A percentile compares a stretch with the other conserved stretches of the same genome.
Evolutionary conservation across 2,888 invertebrate genomes (phyloP).

Genomic region (Rosalia funebris): DNA sequence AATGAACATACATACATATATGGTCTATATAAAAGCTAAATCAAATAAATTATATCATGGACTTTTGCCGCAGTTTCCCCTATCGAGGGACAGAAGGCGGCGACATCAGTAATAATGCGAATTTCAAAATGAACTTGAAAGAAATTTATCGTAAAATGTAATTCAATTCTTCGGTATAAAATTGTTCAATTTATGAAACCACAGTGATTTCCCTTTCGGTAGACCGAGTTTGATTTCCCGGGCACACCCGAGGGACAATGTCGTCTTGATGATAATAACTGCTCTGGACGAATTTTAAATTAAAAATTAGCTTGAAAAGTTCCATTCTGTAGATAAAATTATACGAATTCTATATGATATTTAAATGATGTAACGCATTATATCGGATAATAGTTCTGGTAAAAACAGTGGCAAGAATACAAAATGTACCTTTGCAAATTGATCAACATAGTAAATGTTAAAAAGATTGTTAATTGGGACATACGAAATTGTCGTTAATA

Average conservation of each 20-base stretch:
- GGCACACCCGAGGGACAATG: slow-evolving; percentile 49
- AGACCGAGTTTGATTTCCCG: slow-evolving; percentile 52
- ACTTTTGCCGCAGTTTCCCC: background rate
- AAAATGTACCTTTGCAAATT: too few species aligned
- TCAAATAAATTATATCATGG: too few species aligned
- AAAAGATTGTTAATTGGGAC: too few species aligned
- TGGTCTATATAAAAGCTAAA: too few species aligned
- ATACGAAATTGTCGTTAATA: too few species aligned
- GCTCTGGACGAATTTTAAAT: slow-evolving; percentile 28
- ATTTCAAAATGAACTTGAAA: slow-evolving; percentile 24
- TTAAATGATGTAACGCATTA: background rate
- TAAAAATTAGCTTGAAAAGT: slow-evolving; percentile 10
- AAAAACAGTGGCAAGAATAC: too few species aligned
- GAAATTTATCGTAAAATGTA: slow-evolving; percentile 53
- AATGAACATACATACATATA: too few species aligned
- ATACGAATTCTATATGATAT: background rate
- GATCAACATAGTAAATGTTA: too few species aligned
- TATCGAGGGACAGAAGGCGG: background rate
- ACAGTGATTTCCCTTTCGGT: slow-evolving; percentile 63
- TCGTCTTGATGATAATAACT: slow-evolving; percentile 55
- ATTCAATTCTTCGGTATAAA: slow-evolving; percentile 63
- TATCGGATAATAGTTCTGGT: too few species aligned
- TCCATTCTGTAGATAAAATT: background rate
- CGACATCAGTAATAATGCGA: slow-evolving; percentile 7
- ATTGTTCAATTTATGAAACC: slow-evolving; percentile 65